Base-by-base conservation (phyloP, 2,888 invertebrate genomes). In the Rhingia campestris region DNA sequence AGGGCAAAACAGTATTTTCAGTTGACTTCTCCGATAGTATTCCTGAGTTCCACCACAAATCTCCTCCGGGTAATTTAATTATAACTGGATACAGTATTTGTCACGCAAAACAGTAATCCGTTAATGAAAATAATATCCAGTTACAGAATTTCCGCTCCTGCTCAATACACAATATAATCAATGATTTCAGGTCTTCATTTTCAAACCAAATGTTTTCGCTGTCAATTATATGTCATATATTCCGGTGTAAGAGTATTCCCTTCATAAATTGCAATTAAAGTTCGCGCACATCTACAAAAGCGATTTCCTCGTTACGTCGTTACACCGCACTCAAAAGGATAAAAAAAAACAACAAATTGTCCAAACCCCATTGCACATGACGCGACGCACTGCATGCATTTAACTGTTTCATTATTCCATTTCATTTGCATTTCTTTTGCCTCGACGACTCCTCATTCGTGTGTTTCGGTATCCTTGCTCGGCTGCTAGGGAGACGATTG, bases 341-440 rank as follows among this genome's bases (percentile, higher is more conserved):
- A 3, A 43, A 7, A 35, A 35, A 54, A 37, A 4, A 51, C 64
- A 9, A 7, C 47, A 37, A 59, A 53, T 22, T 14, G 53, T 53
- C 32, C 66, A 53, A 66, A 53, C 30, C n/a, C 73, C 37, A 77
- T 54, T 66, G 47, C 53, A 61, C 72, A 22, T 39, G 30, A 32
- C 6, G 47, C n/a, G 61, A 14, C 14, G 30, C 12, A 32, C 35
- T 51, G 30, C 54, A 56, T 72, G 81, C 77, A 51, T 82, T 82
- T 82, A 77, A 82, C 77, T 82, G 72, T 66, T 82, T 77, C 77
- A 73, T 77, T 82, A 56, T 77, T 49, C 61, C 75, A 51, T 63
- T 81, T 51, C 22, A 63, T 67, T 41, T 43, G 54, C 6, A n/a
- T 51, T 47, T 67, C 41, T 73, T 69, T 32, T 67, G 67, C 47